Evolutionary conservation across 2,797 vertebrate genomes (phyloP), one percentile per base, ranked within the genome.

Genomic region (Melanotaenia parkinsoni): DNA sequence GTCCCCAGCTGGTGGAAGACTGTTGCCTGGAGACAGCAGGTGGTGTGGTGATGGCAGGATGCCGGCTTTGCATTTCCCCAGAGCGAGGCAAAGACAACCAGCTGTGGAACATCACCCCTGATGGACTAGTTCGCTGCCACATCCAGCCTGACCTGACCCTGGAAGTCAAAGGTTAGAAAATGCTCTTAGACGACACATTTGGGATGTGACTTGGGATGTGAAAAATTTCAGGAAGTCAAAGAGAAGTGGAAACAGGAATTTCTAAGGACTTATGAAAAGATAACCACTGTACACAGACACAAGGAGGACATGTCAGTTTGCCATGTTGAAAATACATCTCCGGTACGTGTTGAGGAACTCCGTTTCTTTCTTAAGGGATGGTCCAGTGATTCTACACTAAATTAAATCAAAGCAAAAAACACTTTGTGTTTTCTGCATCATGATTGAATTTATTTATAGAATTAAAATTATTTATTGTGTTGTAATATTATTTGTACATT

Each of bases 111-210:
- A 89, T 99, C 90, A 95, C 94, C 30, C 92, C 94, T 0, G 95
- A 98, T 0, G 96, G 98, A 75, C 91, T 95, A 73, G 95, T 99
- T 81, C 95, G 91, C 61, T 96, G 89, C 91, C 94, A 95, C 84
- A 70, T 96, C 77, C 96, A 96, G 77, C 96, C 96, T 12, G 92
- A 96, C 16, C 93, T 99, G 85, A 96, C 97, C 81, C 91, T 99
- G 87, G 97, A 99, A 86, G 92, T 99, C 86, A 99, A 99, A 98
- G 98, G 98, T 99, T 90, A 96, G 95, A 76, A 69, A 70, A 20
- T 13, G 3, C 0, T 18, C 30, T 24, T 45, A 22, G 24, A 13
- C 11, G 7, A 50, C 28, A n/a, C 18, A 6, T 62, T 30, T 30
- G 20, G n/a, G n/a, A 7, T 38, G 35, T 14, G 22, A 24, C 22